phyloP scores from a whole-genome alignment of 2,888 invertebrate species.

The Ferrisia virgata region DNA sequence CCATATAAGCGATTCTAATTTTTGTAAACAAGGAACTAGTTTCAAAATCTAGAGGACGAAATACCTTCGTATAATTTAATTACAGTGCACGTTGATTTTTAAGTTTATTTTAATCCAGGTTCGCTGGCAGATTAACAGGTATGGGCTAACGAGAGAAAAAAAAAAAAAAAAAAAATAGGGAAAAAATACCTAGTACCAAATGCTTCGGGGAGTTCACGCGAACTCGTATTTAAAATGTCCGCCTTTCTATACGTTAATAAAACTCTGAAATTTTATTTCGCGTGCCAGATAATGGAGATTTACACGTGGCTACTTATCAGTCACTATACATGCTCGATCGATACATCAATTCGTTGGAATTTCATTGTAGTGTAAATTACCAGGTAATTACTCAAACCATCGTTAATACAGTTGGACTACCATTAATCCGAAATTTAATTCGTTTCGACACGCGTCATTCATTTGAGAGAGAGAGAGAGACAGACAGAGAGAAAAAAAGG shows the following conservation, averaged over 20 bases:
- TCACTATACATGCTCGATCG: background rate
- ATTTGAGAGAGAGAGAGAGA: background rate
- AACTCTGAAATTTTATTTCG: background rate
- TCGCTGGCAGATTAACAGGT: background rate
- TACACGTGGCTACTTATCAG: background rate
- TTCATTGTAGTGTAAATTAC: background rate
- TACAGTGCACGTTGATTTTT: background rate
- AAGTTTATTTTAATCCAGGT: background rate
- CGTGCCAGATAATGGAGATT: background rate
- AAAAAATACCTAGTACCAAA: background rate
- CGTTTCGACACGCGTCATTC: background rate
- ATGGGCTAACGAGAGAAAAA: background rate
- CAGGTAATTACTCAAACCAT: background rate
- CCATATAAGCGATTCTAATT: too few relatives aligned
- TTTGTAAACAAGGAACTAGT: too few relatives aligned
- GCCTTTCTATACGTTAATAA: conserved; percentile 4
- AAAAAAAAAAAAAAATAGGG: background rate
- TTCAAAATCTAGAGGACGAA: too few relatives aligned
- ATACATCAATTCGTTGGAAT: background rate
- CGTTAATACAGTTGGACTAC: background rate
- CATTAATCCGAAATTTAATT: background rate
- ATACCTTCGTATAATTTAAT: too few relatives aligned
- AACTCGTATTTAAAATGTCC: background rate
- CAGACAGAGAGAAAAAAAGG: background rate
- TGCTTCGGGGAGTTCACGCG: background rate